These are phyloP conservation scores for Drosophila putrida DNA, from an alignment of 2,888 invertebrate genomes.

Conservation along the genomic window DNA sequence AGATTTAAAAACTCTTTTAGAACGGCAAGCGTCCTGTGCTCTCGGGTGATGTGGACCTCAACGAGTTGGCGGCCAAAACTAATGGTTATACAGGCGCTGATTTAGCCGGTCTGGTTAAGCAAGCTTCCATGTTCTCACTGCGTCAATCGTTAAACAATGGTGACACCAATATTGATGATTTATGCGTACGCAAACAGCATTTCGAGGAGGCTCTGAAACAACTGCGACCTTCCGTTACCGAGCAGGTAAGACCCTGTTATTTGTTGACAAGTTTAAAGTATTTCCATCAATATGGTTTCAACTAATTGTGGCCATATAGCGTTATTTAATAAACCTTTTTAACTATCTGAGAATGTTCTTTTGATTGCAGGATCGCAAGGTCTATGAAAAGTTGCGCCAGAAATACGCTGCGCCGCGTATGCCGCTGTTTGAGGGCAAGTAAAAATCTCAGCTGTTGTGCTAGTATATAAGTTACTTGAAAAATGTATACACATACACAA, in stretches of 20 bases:
- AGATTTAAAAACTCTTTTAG: constrained; percentile 85
- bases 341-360: neutral
- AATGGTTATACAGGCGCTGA: constrained; percentile 97
- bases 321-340: accelerated
- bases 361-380: constrained; percentile 88
- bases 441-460: constrained; percentile 47
- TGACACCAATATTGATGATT: constrained; percentile 85
- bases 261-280: too few species aligned
- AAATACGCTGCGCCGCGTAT: constrained; percentile 87
- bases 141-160: constrained; percentile 90
- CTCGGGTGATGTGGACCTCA: constrained; percentile 91
- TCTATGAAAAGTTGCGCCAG: constrained; percentile 91
- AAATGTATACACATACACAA: constrained; percentile 4
- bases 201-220: constrained; percentile 91
- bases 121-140: constrained; percentile 93
- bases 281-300: too few species aligned
- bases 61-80: constrained; percentile 89
- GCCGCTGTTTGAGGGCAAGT: constrained; percentile 58
- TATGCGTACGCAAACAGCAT: constrained; percentile 89
- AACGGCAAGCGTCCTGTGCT: constrained; percentile 92
- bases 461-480: constrained; percentile 49
- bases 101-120: constrained; percentile 94
- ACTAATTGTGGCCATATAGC: too few species aligned
- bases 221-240: constrained; percentile 94
- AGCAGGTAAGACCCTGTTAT: constrained; percentile 86